phyloP scores from a whole-genome alignment of 2,888 invertebrate genomes.

The Hirtodrosophila cameraria region DNA sequence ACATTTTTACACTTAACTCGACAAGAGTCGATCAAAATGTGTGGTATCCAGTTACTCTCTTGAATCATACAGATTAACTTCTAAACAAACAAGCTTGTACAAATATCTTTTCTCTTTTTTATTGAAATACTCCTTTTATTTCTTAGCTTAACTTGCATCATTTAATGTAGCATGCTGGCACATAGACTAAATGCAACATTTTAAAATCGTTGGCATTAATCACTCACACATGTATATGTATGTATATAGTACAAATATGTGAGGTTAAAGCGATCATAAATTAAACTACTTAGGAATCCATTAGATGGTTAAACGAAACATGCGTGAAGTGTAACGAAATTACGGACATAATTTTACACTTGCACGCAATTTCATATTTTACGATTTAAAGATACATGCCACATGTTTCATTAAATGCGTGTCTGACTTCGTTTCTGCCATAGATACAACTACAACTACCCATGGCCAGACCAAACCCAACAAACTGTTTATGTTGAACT shows the following conservation, averaged over 20 bases:
- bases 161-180: not conserved
- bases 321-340: conserved; percentile 78
- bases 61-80: too few relatives aligned
- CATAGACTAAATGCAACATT: not conserved
- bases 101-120: not conserved
- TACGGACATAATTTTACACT: conserved; percentile 69
- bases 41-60: too few relatives aligned
- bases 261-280: conserved; percentile 38
- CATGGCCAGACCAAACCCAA: conserved; percentile 9
- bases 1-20: too few relatives aligned
- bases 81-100: not conserved
- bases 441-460: conserved; percentile 10
- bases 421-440: conserved; percentile 41
- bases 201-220: conserved; percentile 31
- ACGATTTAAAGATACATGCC: conserved; percentile 62
- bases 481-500: conserved; percentile 30
- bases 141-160: not conserved
- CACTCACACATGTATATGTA: too few relatives aligned
- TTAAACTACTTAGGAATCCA: conserved; percentile 72
- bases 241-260: not conserved
- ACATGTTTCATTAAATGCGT: conserved; percentile 40
- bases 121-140: not conserved
- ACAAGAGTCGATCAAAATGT: too few relatives aligned
- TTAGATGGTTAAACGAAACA: conserved; percentile 63
- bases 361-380: conserved; percentile 77